Evolutionary conservation across 2,797 vertebrate genomes (phyloP).

Genomic region (Otolemur crassicaudatus): DNA sequence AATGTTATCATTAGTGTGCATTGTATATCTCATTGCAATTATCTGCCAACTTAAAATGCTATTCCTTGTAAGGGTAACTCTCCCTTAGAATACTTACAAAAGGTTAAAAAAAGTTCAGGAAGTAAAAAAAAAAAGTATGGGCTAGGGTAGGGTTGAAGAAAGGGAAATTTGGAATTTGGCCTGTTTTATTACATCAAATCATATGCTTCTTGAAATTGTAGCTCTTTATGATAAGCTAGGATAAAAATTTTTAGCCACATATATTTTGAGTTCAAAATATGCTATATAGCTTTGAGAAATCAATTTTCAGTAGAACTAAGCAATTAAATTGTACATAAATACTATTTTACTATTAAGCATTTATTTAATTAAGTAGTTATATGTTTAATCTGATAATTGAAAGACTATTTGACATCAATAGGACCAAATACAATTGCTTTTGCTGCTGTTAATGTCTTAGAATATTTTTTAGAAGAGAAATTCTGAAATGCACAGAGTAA

Average conservation of each 20-base stretch:
- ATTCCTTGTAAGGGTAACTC: background rate
- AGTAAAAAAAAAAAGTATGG: background rate
- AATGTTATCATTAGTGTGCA: conserved; percentile 39
- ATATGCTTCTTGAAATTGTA: conserved; percentile 12
- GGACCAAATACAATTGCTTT: conserved; percentile 23
- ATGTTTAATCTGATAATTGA: conserved; percentile 41
- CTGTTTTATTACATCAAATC: conserved; percentile 21
- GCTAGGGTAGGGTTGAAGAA: background rate
- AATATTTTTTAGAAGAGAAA: background rate
- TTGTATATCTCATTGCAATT: conserved; percentile 62
- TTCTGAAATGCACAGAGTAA: conserved; percentile 25
- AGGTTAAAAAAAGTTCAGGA: conserved; percentile 70
- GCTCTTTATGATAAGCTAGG: background rate
- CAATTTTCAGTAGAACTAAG: conserved; percentile 15
- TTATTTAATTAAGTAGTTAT: conserved; percentile 31
- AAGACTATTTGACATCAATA: background rate
- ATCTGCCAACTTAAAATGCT: conserved; percentile 59
- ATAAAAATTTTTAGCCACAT: background rate
- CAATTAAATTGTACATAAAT: conserved; percentile 13
- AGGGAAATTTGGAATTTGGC: conserved; percentile 40
- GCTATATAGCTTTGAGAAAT: background rate
- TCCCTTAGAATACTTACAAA: background rate
- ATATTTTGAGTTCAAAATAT: conserved; percentile 50
- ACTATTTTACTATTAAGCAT: conserved; percentile 33
- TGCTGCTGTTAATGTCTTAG: conserved; percentile 11